These are phyloP conservation scores for Drosophila teissieri DNA, from an alignment of 1,140 invertebrate species.

Conservation along the genomic window DNA sequence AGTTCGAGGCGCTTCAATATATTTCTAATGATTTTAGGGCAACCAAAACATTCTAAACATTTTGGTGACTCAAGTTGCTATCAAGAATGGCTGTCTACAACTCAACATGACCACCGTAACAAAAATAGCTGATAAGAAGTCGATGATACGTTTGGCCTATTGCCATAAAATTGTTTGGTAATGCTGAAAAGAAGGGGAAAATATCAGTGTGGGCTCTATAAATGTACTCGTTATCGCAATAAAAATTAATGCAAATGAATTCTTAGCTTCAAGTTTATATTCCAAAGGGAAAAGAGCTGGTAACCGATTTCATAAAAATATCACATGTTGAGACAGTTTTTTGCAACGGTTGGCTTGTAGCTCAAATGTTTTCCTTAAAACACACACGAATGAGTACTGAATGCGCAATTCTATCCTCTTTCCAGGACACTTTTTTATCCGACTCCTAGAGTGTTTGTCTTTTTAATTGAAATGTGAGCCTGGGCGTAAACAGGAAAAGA, in stretches of 20 bases:
- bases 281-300: no score
- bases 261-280: no score
- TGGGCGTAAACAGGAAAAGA: constrained; percentile 13
- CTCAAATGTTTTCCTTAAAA: neutral
- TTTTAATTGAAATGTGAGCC: constrained; percentile 64
- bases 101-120: constrained; percentile 3
- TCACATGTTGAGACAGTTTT: neutral
- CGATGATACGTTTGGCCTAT: neutral
- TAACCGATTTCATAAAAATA: no score
- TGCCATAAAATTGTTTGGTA: neutral
- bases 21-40: no score
- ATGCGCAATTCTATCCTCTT: neutral
- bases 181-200: constrained; percentile 3
- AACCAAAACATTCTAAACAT: no score
- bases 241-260: neutral
- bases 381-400: neutral
- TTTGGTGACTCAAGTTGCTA: neutral
- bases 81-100: neutral
- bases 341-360: neutral
- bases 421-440: constrained; percentile 47
- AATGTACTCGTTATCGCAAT: neutral
- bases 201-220: neutral
- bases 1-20: no score
- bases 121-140: neutral
- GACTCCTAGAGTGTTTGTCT: constrained; percentile 55